These are phyloP conservation scores for Gastracanthus pulcherrimus DNA, from an alignment of 2,888 invertebrate genomes.

Conservation along the genomic window DNA sequence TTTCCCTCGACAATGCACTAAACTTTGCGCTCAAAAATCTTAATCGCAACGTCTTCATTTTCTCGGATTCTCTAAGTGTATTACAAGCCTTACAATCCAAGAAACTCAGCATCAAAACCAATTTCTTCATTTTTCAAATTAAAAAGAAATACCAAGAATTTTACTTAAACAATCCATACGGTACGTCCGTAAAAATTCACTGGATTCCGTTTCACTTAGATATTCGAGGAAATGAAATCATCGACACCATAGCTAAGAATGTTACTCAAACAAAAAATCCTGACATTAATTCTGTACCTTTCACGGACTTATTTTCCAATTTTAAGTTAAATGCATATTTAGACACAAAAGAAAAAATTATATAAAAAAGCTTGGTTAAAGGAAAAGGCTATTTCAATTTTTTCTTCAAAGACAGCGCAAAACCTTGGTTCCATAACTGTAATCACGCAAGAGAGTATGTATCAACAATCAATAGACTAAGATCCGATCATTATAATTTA, in stretches of 20 bases:
- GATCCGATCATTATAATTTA: too few species aligned
- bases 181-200: background rate
- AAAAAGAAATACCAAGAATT: background rate
- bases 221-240: background rate
- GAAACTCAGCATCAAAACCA: background rate
- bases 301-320: too few species aligned
- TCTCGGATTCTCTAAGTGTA: background rate
- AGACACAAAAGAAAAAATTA: too few species aligned
- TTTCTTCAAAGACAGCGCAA: too few species aligned
- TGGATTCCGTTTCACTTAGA: background rate
- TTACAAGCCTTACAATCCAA: background rate
- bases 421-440: too few species aligned
- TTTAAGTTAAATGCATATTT: too few species aligned
- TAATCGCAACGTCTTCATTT: background rate
- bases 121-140: background rate
- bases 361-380: too few species aligned
- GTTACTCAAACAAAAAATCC: too few species aligned
- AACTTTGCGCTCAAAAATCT: background rate
- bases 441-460: too few species aligned
- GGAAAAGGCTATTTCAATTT: too few species aligned
- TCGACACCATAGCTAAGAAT: background rate
- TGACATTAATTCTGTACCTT: too few species aligned
- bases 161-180: background rate
- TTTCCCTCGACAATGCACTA: background rate
- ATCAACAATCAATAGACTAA: too few species aligned